Conservation (phyloP, 92 coral and sea anemone genomes). For the Palythoa heliodiscus region DNA sequence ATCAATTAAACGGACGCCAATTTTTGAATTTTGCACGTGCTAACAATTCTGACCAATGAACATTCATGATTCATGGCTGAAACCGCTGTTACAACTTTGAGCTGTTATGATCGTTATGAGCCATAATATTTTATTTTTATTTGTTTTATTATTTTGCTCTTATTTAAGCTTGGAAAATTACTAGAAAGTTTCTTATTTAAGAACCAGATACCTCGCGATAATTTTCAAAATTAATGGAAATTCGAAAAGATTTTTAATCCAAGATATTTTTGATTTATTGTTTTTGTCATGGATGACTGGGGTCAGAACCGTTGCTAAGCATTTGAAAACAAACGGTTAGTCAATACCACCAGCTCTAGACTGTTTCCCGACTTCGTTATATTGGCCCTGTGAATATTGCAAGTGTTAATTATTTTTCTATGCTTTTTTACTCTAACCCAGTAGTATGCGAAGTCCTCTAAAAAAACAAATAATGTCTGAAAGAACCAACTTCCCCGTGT, state of each 20-base stretch:
- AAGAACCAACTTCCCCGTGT: conserved; percentile 43
- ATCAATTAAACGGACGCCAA: conserved; percentile 21
- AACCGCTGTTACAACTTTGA: conserved; percentile 12
- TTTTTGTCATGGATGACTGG: conserved; percentile 31
- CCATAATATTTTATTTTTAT: not conserved
- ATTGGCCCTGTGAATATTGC: not conserved
- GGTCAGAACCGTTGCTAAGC: conserved; percentile 39
- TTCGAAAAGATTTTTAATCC: not conserved
- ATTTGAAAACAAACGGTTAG: conserved; percentile 51
- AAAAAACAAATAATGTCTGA: conserved; percentile 25
- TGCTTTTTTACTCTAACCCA: not conserved
- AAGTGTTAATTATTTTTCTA: conserved; percentile 17
- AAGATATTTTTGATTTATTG: not conserved
- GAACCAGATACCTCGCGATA: not conserved
- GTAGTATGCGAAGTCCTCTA: conserved; percentile 31
- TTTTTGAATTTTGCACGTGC: conserved; percentile 53
- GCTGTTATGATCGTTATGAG: too few species aligned
- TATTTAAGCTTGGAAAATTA: not conserved
- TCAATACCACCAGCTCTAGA: not conserved
- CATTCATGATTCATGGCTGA: not conserved
- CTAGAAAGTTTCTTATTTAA: not conserved
- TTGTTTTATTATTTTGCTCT: not conserved
- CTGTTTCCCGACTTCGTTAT: not conserved
- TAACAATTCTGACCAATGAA: conserved; percentile 44
- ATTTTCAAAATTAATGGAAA: not conserved